Conservation (phyloP, 2,113 vertebrate species). For the Eonycteris spelaea region DNA sequence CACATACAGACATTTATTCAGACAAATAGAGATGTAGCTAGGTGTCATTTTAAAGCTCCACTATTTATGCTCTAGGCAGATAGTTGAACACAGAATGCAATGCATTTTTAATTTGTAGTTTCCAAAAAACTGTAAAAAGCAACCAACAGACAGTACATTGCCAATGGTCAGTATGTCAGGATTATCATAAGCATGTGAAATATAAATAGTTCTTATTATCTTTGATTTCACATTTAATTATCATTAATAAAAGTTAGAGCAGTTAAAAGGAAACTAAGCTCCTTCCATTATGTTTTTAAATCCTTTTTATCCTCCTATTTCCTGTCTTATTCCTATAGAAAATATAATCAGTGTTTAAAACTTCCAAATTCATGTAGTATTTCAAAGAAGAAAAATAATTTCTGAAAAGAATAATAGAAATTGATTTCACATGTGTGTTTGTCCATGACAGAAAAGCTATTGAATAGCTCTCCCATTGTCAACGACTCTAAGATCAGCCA, state of each 20-base stretch:
- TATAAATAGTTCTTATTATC: background rate
- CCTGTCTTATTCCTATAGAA: background rate
- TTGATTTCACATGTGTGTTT: background rate
- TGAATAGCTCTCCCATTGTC: background rate
- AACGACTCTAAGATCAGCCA: background rate
- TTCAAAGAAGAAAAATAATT: background rate
- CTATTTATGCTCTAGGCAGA: conserved; percentile 58
- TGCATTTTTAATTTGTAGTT: conserved; percentile 8
- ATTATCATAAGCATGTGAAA: background rate
- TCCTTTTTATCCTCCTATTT: background rate
- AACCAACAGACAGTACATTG: background rate
- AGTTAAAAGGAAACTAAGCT: background rate
- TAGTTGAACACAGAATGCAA: conserved; percentile 45
- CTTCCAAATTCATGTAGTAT: background rate
- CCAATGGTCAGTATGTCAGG: background rate
- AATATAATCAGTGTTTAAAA: background rate
- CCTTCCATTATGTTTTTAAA: background rate
- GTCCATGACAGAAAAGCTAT: background rate
- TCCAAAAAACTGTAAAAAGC: conserved; percentile 18
- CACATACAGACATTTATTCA: conserved; percentile 58
- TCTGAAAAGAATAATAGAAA: background rate
- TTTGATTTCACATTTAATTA: background rate
- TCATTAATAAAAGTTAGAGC: background rate
- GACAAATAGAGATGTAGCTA: conserved; percentile 65
- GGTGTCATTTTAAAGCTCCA: conserved; percentile 57